Evolutionary conservation across 1,140 invertebrate genomes (phyloP), one percentile per base, ranked within the genome.

Genomic region (Drosophila saltans): DNA sequence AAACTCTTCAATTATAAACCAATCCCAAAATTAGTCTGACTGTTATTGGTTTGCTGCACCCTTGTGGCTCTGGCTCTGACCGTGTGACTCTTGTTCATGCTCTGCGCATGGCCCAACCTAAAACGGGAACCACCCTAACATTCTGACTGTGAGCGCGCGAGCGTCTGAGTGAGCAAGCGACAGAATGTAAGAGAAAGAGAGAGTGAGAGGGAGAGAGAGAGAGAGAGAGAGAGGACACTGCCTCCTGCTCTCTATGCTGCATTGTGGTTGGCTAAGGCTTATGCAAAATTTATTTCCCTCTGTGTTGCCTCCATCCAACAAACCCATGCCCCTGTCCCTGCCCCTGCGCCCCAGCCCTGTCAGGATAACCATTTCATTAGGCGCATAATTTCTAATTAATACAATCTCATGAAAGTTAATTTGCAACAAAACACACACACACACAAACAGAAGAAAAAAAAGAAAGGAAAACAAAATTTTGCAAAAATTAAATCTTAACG

Each of bases 1-100:
- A 88, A 86, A 86, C 80, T 91, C 84, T 91, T 91, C 89, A 91
- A 91, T 91, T 91, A 89, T 91, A 91, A 91, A 91, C 89, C 89
- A 91, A 91, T 91, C 89, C 89, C 89, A 81, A 89, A 91, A 90
- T 91, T 89, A 91, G 89, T 89, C 81, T 83, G 89, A 89, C 80
- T 86, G 83, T 88, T 88, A 88, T 89, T 88, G 84, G 84, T 88
- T 83, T 89, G 84, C 84, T 84, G 84, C 84, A 88, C 84, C 84
- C 84, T 81, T 78, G 84, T 78, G 80, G 77, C 62, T 59, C 60
- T 39, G 28, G 30, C 61, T 69, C 52, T 39, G 52, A 33, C 33
- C 58, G 52, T 33, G 59, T 52, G n/a, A 16, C 78, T 43, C 69
- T 8, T 62, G n/a, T 52, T 16, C 41, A 41, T 67, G 48, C 61